Base-by-base conservation (phyloP, 2,113 vertebrate species). In the Nanger granti region DNA sequence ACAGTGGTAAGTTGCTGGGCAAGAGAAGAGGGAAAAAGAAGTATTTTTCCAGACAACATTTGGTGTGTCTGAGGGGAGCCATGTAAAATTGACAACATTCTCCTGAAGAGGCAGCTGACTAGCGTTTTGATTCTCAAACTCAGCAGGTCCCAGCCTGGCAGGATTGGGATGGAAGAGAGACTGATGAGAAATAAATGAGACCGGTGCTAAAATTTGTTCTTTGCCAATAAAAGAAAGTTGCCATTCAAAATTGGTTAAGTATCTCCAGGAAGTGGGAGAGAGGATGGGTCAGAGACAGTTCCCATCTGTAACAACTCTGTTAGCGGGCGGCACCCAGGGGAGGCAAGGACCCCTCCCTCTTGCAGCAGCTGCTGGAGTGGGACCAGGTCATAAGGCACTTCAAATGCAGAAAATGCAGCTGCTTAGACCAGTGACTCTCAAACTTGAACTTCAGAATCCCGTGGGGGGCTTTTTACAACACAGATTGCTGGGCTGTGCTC, bases 141-240 rank as follows among this genome's bases (percentile, higher is more conserved):
- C 98, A 95, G 94, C 96, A 97, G 97, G 95, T 15, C 49, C 49
- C 85, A 24, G 93, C 76, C 41, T 26, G 66, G 66, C 64, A 62
- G 94, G 66, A 87, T 1, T 26, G 20, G 79, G 28, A 54, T 6
- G 57, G 41, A 31, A 44, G 54, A 60, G n/a, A 88, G 8, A 18
- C 84, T 97, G 93, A 91, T 96, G 83, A 97, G 94, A 97, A 95
- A 89, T 97, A 97, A 96, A 96, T 47, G 49, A 97, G 90, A 66
- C 41, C 55, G 91, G 85, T 89, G 95, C 90, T 3, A 9, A 96
- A 37, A n/a, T 31, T 3, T 86, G 83, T 82, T 95, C 91, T 96
- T 95, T 89, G 59, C 86, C 93, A 97, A 96, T 98, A 87, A 97
- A 95, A 83, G 96, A 55, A 93, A 95, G 87, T 91, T 66, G 59